Evolutionary conservation across 1,140 invertebrate species (phyloP), one percentile per base, ranked within the genome.

Genomic region (Drosophila ogumai): DNA sequence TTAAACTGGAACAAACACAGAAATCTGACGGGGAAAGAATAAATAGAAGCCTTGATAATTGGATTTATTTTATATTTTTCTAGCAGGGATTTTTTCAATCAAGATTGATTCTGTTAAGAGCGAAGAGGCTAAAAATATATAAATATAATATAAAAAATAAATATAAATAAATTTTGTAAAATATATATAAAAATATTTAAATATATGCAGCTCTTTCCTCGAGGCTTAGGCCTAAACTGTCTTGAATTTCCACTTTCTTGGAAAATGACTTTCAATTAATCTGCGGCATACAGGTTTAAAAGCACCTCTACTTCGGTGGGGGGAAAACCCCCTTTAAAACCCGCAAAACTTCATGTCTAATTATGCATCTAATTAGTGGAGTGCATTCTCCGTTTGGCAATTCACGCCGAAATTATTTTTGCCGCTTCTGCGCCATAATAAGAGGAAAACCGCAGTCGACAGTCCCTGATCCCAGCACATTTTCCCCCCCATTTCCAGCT

Each of bases 311-410:
- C 17, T 63, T 15, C 0, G 17, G 28, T 13, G 19, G 9, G n/a
- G n/a, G n/a, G 0, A 13, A 10, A 15, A 13, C 1, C 58, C 6
- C n/a, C 3, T 12, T 25, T 10, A 38, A 58, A 57, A 15, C 1
- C 47, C 49, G 34, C 28, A 63, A 49, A 52, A 71, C 55, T 60
- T 50, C 60, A 72, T 63, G 68, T 88, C 82, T 87, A 87, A 87
- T 87, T 87, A 87, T 87, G 84, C 82, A 87, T 82, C 82, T 87
- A 87, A 87, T 87, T 87, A 87, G 84, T 77, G 67, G 67, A 77
- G 56, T 82, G 68, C 69, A 73, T 77, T 75, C 72, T 81, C 66
- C 75, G 78, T 74, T 72, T 71, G 57, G 81, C 74, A 87, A 87
- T 74, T 84, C 76, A 75, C 67, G 65, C 46, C 60, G 59, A 80